These are phyloP conservation scores for Gymnodraco acuticeps DNA, from an alignment of 2,797 vertebrate genomes.

Conservation along the genomic window DNA sequence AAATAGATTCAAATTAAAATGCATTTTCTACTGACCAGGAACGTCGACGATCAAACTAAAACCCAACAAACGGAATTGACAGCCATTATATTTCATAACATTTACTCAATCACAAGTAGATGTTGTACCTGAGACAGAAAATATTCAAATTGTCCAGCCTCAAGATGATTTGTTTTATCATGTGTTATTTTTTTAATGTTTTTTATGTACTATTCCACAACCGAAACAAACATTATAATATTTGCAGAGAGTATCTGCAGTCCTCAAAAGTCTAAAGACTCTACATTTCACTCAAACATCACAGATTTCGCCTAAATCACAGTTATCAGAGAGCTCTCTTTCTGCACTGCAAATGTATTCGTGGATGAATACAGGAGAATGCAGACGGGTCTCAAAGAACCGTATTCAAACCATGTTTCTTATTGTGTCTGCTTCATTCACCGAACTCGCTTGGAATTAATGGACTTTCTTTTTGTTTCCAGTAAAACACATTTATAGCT, in stretches of 20 bases:
- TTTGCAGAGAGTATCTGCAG: conserved; percentile 11
- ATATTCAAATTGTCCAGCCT: neutral
- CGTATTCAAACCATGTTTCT: conserved; percentile 28
- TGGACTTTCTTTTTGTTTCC: conserved; percentile 8
- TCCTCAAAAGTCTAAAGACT: conserved; percentile 23
- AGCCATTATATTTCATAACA: neutral
- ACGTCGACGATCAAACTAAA: neutral
- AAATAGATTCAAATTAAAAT: neutral
- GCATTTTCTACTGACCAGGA: neutral
- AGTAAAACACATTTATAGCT: conserved; percentile 36
- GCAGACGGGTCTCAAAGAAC: neutral
- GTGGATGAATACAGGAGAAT: conserved; percentile 9
- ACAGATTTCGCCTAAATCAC: conserved; percentile 18
- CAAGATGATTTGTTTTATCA: conserved; percentile 12
- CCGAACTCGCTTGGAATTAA: conserved; percentile 15
- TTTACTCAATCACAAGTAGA: neutral
- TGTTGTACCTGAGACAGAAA: neutral
- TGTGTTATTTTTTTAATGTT: too few relatives aligned
- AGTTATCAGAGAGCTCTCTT: neutral
- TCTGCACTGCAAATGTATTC: conserved; percentile 13
- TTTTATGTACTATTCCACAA: conserved; percentile 11
- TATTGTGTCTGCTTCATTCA: conserved; percentile 24
- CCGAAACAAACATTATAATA: conserved; percentile 20
- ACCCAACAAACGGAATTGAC: too few relatives aligned
- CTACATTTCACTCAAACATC: neutral